Percentiles rank a stretch among this genome's conserved stretches.
Evolutionary conservation across 2,113 vertebrate species (phyloP).

Genomic region (Chauna torquata): DNA sequence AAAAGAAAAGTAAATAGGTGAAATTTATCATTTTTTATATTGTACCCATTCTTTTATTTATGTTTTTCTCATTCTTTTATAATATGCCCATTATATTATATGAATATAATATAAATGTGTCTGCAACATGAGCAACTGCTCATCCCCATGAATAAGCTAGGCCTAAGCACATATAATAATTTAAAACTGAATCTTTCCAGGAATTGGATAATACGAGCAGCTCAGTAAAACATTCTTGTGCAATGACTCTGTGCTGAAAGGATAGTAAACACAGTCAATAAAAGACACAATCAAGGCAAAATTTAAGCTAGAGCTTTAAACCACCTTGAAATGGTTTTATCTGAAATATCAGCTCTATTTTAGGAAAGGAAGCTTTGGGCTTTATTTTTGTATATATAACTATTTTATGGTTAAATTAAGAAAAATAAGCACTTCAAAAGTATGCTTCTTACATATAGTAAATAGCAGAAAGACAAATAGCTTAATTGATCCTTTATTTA

Average conservation of each 20-base stretch:
- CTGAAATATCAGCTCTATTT: not conserved
- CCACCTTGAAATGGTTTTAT: not conserved
- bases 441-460: not conserved
- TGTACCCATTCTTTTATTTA: not conserved
- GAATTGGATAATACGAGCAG: not conserved
- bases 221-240: not conserved
- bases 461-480: not conserved
- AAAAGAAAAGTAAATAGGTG: not conserved
- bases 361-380: not conserved
- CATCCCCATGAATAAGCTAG: not conserved
- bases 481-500: slow-evolving; percentile 31
- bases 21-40: not conserved
- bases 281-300: not conserved
- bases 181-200: not conserved
- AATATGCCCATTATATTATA: not conserved
- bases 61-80: not conserved
- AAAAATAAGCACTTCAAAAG: not conserved
- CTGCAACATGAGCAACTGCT: not conserved
- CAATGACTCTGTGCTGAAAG: not conserved
- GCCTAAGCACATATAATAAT: not conserved
- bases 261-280: not conserved
- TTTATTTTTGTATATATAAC: not conserved
- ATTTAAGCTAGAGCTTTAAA: not conserved
- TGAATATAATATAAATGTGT: not conserved
- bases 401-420: not conserved